Evolutionary conservation across 1,140 invertebrate species (phyloP), one percentile per base, ranked within the genome.

Genomic region (Idris sp.): DNA sequence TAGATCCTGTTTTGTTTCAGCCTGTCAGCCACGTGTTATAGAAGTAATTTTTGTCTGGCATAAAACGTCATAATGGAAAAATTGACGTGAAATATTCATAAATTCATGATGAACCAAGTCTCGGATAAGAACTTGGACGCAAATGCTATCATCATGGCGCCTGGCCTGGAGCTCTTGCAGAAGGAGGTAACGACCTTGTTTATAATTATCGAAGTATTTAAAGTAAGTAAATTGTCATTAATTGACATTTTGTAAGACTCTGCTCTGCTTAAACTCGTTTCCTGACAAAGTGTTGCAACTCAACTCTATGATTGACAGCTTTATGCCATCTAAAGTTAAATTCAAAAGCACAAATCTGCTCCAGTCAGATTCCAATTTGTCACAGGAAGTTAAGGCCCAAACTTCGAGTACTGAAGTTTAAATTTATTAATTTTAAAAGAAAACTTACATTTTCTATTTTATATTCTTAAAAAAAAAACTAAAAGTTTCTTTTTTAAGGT

Each of bases 211-310:
- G n/a, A 64, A 25, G 8, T 13, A 35, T 4, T 18, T 16, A 19
- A 53, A 25, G 8, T 25, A 25, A 25, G 8, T 4, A 4, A 25
- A 25, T 25, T 25, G 22, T 25, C 22, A 25, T 25, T 25, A 4
- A 25, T 25, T 25, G n/a, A 25, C 22, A 25, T 8, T 25, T 4
- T 8, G 8, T 25, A 25, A 84, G 83, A 82, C 83, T 4, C 38
- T 80, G 1, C 31, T 48, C 4, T 82, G 79, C 76, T 73, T 85
- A 4, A 76, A 83, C 22, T 68, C 76, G 4, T 81, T 85, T 53
- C 83, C 82, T 9, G 69, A 11, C 16, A 85, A 84, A 77, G 77
- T 85, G 25, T 61, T 76, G 16, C 65, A 85, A 14, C 53, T 85
- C 4, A 85, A 85, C 40, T 73, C 53, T 9, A 67, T 82, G 11